phyloP scores from a whole-genome alignment of 2,888 invertebrate genomes.

The Tipula vernalis region DNA sequence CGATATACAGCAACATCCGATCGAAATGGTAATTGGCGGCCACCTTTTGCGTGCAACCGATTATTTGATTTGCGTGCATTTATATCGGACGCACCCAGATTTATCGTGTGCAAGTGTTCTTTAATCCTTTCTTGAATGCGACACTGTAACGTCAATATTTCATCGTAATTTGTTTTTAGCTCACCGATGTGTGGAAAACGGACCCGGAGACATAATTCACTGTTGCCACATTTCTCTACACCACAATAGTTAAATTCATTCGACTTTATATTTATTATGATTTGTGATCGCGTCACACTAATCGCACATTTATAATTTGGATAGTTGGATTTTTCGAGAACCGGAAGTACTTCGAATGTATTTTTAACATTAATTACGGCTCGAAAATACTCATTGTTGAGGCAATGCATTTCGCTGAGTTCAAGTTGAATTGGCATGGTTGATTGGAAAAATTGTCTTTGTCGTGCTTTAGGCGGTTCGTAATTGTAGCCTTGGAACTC shows the following conservation, averaged over 20 bases:
- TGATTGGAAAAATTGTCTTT: constrained; percentile 9
- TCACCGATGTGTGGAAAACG: constrained; percentile 42
- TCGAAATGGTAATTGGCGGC: constrained; percentile 40
- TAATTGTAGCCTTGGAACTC: constrained; percentile 16
- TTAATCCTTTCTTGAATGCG: constrained; percentile 41
- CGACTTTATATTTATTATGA: constrained; percentile 35
- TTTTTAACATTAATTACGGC: constrained; percentile 33
- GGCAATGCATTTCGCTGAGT: constrained; percentile 31
- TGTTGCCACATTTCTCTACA: constrained; percentile 36
- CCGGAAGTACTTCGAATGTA: constrained; percentile 28
- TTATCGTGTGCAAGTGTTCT: constrained; percentile 37
- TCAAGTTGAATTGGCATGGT: constrained; percentile 23
- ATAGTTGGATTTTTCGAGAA: constrained; percentile 29
- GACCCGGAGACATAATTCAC: constrained; percentile 40
- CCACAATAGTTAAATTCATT: constrained; percentile 41
- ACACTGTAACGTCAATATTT: constrained; percentile 41
- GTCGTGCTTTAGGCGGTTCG: constrained; percentile 13
- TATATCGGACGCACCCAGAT: constrained; percentile 34
- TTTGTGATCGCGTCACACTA: constrained; percentile 26
- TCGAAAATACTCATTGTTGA: constrained; percentile 29
- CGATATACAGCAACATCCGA: constrained; percentile 40
- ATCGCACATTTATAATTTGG: constrained; percentile 27
- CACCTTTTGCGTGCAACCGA: constrained; percentile 39
- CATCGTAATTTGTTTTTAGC: constrained; percentile 40
- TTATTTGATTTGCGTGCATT: constrained; percentile 33